phyloP scores from a whole-genome alignment of 2,888 invertebrate species.

The Coelinius sp. region DNA sequence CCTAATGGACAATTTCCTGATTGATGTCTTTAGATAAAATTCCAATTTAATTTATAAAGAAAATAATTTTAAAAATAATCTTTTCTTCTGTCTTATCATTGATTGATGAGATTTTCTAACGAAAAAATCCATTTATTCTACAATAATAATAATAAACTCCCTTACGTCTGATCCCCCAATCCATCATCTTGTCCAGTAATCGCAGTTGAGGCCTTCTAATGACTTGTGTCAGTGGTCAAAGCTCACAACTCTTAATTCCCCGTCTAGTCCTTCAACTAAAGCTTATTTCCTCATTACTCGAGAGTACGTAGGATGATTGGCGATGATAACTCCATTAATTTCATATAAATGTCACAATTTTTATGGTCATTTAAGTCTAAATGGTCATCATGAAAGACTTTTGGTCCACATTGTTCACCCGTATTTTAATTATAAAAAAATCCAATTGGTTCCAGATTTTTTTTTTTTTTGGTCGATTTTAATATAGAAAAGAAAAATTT shows the following conservation, averaged over 20 bases:
- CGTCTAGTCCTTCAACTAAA: background rate
- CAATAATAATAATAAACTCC: constrained; percentile 65
- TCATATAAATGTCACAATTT: background rate
- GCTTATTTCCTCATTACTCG: background rate
- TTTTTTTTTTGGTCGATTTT: no score
- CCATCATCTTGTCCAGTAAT: constrained; percentile 75
- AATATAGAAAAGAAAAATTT: no score
- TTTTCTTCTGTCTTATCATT: no score
- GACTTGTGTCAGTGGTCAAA: background rate
- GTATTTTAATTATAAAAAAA: no score
- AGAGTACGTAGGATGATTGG: background rate
- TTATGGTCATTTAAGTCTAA: background rate
- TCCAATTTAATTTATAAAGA: no score
- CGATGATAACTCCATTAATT: background rate
- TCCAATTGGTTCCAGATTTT: no score
- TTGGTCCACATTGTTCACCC: no score
- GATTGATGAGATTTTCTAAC: no score
- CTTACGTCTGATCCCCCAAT: constrained; percentile 83
- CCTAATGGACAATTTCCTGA: no score
- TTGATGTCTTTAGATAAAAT: no score
- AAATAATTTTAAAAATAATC: no score
- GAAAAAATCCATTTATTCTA: no score
- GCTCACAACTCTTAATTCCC: background rate
- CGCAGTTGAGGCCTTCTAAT: constrained; percentile 30
- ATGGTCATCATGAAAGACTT: background rate